Percentiles rank a stretch among this genome's conserved stretches.
Conservation (phyloP, 2,888 invertebrate species). For the Heliconius ismenius region DNA sequence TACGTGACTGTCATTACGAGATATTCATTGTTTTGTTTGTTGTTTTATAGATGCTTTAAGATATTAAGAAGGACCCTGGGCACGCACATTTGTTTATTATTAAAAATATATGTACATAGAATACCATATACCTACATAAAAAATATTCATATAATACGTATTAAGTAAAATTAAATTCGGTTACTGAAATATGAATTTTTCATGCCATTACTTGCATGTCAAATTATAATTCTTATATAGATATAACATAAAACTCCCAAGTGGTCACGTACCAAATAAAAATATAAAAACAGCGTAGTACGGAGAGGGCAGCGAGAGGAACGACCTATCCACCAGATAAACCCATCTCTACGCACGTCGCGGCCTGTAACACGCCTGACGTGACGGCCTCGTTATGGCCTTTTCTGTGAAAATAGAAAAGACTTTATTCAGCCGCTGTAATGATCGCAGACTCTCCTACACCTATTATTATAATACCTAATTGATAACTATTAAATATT, state of each 20-base stretch:
- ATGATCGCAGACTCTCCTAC: not conserved
- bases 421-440: not conserved
- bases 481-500: not conserved
- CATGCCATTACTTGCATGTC: too few species aligned
- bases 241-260: not conserved
- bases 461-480: not conserved
- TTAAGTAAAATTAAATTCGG: not conserved
- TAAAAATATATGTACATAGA: not conserved
- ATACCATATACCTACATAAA: not conserved
- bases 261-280: conserved; percentile 25
- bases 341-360: conserved; percentile 31
- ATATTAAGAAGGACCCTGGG: conserved; percentile 1
- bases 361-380: conserved; percentile 23
- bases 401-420: conserved; percentile 26
- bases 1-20: conserved; percentile 37
- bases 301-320: conserved; percentile 23
- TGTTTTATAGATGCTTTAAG: conserved; percentile 31
- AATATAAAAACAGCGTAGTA: not conserved
- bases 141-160: too few species aligned
- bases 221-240: too few species aligned
- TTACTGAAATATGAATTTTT: too few species aligned
- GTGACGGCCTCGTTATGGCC: conserved; percentile 23
- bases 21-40: conserved; percentile 27
- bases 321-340: conserved; percentile 31
- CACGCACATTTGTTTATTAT: conserved; percentile 6